phyloP scores from a whole-genome alignment of 1,140 invertebrate species.

The Chelonus insularis region DNA sequence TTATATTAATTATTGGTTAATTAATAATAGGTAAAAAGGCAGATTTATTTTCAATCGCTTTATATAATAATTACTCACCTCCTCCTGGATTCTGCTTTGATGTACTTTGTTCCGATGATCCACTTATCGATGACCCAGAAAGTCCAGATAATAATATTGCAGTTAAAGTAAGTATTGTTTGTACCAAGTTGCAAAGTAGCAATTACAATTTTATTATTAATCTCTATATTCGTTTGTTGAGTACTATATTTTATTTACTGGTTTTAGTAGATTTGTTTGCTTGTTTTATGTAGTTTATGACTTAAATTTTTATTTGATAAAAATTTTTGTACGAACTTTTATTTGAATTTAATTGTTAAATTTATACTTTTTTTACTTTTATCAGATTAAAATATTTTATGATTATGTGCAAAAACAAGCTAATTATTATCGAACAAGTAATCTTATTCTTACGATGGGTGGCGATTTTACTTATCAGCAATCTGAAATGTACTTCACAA shows the following conservation, averaged over 20 bases:
- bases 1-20: background rate
- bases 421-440: conserved; percentile 66
- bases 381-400: conserved; percentile 38
- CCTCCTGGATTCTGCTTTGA: conserved; percentile 89
- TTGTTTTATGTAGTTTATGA: too few species aligned
- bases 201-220: background rate
- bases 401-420: conserved; percentile 55
- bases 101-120: conserved; percentile 76
- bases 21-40: conserved; percentile 54
- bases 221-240: too few species aligned
- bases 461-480: conserved; percentile 90
- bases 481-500: conserved; percentile 82
- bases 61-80: conserved; percentile 78
- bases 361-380: conserved; percentile 25
- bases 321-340: too few species aligned
- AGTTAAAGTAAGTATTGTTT: conserved; percentile 59
- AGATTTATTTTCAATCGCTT: conserved; percentile 70
- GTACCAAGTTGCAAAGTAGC: background rate
- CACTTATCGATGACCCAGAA: conserved; percentile 71
- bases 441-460: conserved; percentile 91
- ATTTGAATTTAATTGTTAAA: background rate
- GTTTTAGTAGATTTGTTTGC: too few species aligned
- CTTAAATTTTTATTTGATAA: too few species aligned
- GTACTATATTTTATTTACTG: too few species aligned
- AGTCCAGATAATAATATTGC: conserved; percentile 72